A percentile compares a stretch with the other conserved stretches of the same genome.
Evolutionary conservation across 2,113 vertebrate species (phyloP).

Genomic region (Origma solitaria): DNA sequence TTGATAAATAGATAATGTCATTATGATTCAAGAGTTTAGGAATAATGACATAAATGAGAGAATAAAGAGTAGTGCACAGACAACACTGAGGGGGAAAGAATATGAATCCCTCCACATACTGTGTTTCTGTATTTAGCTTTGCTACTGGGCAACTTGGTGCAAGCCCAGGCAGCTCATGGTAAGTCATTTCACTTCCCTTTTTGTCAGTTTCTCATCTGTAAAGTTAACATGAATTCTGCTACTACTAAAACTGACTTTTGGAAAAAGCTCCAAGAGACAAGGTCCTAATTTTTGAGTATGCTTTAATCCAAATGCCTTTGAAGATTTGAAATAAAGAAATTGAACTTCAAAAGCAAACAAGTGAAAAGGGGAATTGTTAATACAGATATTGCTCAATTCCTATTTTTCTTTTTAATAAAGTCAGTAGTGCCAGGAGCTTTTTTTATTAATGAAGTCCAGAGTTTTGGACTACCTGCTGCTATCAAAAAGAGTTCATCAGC

Average conservation of each 20-base stretch:
- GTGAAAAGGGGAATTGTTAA: neutral
- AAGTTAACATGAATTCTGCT: neutral
- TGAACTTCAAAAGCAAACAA: neutral
- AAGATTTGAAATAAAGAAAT: neutral
- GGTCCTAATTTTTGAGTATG: neutral
- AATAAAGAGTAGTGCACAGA: neutral
- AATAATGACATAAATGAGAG: neutral
- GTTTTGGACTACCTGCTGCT: neutral
- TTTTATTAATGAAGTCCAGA: neutral
- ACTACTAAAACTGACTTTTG: neutral
- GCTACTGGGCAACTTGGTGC: neutral
- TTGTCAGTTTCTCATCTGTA: neutral
- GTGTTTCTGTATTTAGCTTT: neutral
- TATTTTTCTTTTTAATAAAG: neutral
- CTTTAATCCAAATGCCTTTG: neutral
- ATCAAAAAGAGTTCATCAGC: neutral
- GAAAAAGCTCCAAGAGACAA: neutral
- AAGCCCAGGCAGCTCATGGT: neutral
- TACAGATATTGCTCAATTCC: neutral
- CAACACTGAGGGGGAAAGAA: neutral
- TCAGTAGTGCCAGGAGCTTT: neutral
- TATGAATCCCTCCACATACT: fast-evolving
- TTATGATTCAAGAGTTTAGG: neutral
- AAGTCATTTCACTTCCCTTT: neutral
- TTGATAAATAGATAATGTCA: neutral